phyloP scores from a whole-genome alignment of 2,113 vertebrate genomes.

The Elaphurus davidianus region DNA sequence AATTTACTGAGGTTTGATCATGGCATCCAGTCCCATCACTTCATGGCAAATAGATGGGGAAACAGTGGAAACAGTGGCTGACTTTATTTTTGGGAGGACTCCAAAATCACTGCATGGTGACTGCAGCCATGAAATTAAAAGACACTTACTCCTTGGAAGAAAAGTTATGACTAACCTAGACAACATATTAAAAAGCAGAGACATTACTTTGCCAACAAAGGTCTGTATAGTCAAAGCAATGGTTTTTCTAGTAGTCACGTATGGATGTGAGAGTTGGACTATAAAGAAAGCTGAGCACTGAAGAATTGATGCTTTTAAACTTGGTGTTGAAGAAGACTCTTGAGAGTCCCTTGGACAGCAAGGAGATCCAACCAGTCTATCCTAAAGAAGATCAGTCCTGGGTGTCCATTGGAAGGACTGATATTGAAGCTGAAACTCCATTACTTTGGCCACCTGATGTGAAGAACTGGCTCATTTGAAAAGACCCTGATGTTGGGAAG shows the following conservation, averaged over 20 bases:
- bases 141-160: neutral
- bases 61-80: no score
- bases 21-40: no score
- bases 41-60: neutral
- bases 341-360: neutral
- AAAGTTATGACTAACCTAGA: neutral
- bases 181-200: neutral
- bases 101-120: neutral
- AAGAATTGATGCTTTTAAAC: neutral
- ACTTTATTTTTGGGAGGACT: neutral
- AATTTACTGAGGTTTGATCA: no score
- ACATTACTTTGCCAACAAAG: neutral
- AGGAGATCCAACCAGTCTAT: neutral
- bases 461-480: neutral
- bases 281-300: no score
- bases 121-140: neutral
- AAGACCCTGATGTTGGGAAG: neutral
- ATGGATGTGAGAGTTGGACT: no score
- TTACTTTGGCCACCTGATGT: neutral
- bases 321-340: neutral
- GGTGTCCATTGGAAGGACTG: neutral
- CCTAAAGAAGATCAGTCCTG: neutral
- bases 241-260: neutral
- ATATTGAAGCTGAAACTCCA: neutral
- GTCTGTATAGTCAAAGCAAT: neutral